Percentiles rank a stretch among this genome's conserved stretches.
Evolutionary conservation across 1,140 invertebrate genomes (phyloP).

Genomic region (Polypedilum vanderplanki): DNA sequence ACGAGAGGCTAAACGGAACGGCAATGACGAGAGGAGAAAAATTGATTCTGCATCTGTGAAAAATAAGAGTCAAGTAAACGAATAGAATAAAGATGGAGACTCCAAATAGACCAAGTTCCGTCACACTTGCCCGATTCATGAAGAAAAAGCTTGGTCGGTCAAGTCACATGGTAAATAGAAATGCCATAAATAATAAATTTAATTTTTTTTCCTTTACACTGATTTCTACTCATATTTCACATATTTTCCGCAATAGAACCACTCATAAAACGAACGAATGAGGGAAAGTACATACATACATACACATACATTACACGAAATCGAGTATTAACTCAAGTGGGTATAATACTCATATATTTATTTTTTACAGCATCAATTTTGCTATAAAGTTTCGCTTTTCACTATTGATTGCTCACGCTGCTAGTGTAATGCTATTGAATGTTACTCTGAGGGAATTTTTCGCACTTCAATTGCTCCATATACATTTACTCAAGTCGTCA

Average conservation of each 20-base stretch:
- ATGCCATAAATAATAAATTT: constrained; percentile 22
- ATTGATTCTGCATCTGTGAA: constrained; percentile 1
- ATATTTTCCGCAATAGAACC: background rate
- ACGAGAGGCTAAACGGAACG: background rate
- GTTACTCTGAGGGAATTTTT: background rate
- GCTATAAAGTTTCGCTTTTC: background rate
- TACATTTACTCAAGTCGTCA: too few species aligned
- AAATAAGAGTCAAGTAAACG: too few species aligned
- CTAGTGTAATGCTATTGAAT: background rate
- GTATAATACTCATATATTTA: background rate
- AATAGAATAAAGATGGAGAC: too few species aligned
- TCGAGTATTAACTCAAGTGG: constrained; percentile 2
- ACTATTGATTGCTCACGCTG: constrained; percentile 2
- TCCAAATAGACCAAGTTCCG: too few species aligned
- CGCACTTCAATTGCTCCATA: constrained; percentile 2
- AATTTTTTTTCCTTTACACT: constrained; percentile 10
- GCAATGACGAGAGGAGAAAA: background rate
- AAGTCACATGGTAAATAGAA: constrained; percentile 15
- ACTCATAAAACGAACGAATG: background rate
- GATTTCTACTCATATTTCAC: constrained; percentile 19
- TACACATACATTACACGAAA: too few species aligned
- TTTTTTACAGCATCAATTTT: constrained; percentile 14
- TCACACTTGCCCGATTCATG: too few species aligned
- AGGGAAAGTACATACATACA: background rate
- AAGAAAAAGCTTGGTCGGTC: background rate